A percentile compares a stretch with the other conserved stretches of the same genome.
phyloP scores from a whole-genome alignment of 2,888 invertebrate genomes.

The Chymomyza amoena region DNA sequence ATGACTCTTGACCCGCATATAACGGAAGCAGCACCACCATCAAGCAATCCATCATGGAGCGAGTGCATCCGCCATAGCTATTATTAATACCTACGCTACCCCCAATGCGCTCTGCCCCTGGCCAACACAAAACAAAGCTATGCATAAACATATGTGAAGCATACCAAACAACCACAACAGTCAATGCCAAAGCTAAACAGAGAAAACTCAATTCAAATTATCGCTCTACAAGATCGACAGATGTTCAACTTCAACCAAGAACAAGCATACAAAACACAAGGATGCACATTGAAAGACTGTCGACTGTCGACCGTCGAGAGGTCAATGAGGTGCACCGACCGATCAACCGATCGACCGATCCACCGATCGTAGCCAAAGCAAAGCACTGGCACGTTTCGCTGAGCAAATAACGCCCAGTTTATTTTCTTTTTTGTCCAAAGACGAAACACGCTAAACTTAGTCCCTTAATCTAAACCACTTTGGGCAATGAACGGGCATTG shows the following conservation, averaged over 20 bases:
- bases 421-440: slow-evolving; percentile 28
- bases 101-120: background rate
- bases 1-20: slow-evolving; percentile 25
- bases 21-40: background rate
- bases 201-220: slow-evolving; percentile 76
- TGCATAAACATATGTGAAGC: slow-evolving; percentile 32
- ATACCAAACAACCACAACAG: slow-evolving; percentile 32
- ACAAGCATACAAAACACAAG: slow-evolving; percentile 24
- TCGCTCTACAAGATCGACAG: slow-evolving; percentile 75
- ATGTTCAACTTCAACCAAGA: slow-evolving; percentile 58
- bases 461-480: slow-evolving; percentile 74
- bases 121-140: background rate
- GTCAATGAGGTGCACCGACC: slow-evolving; percentile 70
- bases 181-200: slow-evolving; percentile 14
- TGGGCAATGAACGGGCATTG: slow-evolving; percentile 51
- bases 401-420: slow-evolving; percentile 70
- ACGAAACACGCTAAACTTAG: slow-evolving; percentile 44
- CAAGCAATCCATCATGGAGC: slow-evolving; percentile 20
- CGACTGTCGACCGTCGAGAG: slow-evolving; percentile 35
- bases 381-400: slow-evolving; percentile 72
- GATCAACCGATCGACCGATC: slow-evolving; percentile 49
- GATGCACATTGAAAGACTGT: slow-evolving; percentile 14
- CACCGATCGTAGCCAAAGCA: slow-evolving; percentile 28
- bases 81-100: slow-evolving; percentile 47
- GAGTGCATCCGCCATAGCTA: slow-evolving; percentile 22